Base-by-base conservation (phyloP, 2,888 invertebrate species). In the Pomacea canaliculata region DNA sequence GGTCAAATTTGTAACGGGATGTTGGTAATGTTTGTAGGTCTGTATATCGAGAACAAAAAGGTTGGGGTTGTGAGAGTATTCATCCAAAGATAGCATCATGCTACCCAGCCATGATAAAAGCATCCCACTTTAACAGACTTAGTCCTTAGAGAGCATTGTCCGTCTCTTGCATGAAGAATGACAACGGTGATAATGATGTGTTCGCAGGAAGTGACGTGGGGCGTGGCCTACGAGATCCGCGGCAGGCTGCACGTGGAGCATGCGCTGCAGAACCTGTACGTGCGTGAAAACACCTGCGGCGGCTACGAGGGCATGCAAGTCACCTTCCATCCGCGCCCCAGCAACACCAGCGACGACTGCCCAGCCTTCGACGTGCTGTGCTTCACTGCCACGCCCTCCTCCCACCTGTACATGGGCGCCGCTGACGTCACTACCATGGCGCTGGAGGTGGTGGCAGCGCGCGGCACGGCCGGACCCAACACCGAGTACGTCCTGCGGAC, bases 401-500 rank as follows among this genome's bases (percentile, higher is more conserved):
- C 76, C 60, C 63, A 65, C 10, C 72, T 78, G 56, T 79, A 79
- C 74, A 59, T 78, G 70, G 78, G 79, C 16, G 60, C 70, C 16
- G 71, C 71, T 12, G 76, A 77, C 76, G 48, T 77, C 56, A 46
- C 27, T 23, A 74, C 51, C 66, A 79, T 79, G 79, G 79, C 78
- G n/a, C 67, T 46, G 8, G 78, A 79, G 62, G 73, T 79, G n/a
- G 76, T 76, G 51, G 56, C 62, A 13, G 77, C 79, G 1, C 56
- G 27, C n/a, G 79, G 79, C 7, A 51, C 49, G 19, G 74, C 78
- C 0, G 79, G 79, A 7, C 60, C 76, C 37, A 78, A 79, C 65
- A 71, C 78, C 9, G 79, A 79, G 51, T 79, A 79, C 71, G 79
- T 79, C 68, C 72, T 74, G 3, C 73, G 73, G 51, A 79, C 71